Percentiles rank a stretch among this genome's conserved stretches.
phyloP scores from a whole-genome alignment of 2,797 vertebrate species.

The Aldrovandia affinis region DNA sequence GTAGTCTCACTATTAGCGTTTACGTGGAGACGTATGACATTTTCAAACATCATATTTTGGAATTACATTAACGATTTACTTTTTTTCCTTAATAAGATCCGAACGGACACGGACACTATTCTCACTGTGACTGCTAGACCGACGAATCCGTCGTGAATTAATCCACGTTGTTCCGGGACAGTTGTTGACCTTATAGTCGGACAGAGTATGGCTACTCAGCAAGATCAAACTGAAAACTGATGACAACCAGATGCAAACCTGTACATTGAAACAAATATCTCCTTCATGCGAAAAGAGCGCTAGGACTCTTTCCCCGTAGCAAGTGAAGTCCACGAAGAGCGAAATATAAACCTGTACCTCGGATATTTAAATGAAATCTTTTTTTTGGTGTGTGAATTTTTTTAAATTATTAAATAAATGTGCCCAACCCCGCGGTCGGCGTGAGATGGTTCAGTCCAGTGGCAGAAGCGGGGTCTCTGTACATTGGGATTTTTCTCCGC shows the following conservation, averaged over 20 bases:
- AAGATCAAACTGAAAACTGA: conserved; percentile 54
- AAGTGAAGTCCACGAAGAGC: conserved; percentile 46
- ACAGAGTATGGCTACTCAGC: conserved; percentile 65
- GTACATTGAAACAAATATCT: not conserved
- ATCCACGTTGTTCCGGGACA: not conserved
- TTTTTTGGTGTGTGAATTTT: conserved; percentile 65
- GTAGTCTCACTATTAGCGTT: not conserved
- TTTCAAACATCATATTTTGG: not conserved
- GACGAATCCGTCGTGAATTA: not conserved
- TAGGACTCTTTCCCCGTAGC: conserved; percentile 48
- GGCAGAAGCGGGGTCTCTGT: conserved; percentile 91
- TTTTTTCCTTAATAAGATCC: not conserved
- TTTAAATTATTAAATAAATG: conserved; percentile 54
- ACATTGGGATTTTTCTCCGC: conserved; percentile 92
- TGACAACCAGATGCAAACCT: conserved; percentile 45
- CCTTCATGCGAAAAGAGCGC: conserved; percentile 45
- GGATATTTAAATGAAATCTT: conserved; percentile 57
- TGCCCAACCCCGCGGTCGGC: conserved; percentile 72
- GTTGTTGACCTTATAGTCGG: conserved; percentile 39
- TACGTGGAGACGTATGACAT: not conserved
- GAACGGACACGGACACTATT: not conserved
- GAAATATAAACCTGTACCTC: conserved; percentile 44
- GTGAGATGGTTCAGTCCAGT: conserved; percentile 98
- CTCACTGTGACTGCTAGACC: not conserved
- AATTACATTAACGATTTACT: not conserved